Evolutionary conservation across 1,140 invertebrate species (phyloP).

Genomic region (Musca vetustissima): DNA sequence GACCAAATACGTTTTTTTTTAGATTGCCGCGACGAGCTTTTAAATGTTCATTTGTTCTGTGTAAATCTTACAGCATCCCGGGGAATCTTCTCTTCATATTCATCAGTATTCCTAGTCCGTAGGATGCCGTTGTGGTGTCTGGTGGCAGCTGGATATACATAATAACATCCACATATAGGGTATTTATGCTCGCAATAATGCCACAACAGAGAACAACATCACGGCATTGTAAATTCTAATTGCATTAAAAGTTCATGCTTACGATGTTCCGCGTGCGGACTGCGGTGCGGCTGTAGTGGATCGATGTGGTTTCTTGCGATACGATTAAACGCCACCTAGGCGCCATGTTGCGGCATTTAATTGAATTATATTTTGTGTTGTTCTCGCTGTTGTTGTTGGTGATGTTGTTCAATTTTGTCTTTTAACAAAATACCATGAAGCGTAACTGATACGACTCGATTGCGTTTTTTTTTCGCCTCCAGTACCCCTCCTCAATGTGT

Average conservation of each 20-base stretch:
- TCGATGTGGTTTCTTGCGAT: neutral
- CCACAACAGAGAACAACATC: neutral
- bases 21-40: too few relatives aligned
- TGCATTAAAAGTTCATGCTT: neutral
- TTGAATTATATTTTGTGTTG: slow-evolving; percentile 17
- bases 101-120: too few relatives aligned
- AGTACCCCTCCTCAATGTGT: neutral
- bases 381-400: neutral
- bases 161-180: too few relatives aligned
- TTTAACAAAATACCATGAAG: slow-evolving; percentile 23
- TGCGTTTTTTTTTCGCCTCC: slow-evolving; percentile 17
- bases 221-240: slow-evolving; percentile 12
- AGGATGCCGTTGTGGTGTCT: too few relatives aligned
- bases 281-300: neutral
- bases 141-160: too few relatives aligned
- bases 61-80: too few relatives aligned
- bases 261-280: neutral
- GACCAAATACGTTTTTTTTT: too few relatives aligned
- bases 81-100: too few relatives aligned
- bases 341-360: slow-evolving; percentile 24
- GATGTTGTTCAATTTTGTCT: neutral
- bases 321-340: slow-evolving; percentile 11
- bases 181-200: neutral
- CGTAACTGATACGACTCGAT: slow-evolving; percentile 25
- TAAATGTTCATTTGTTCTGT: too few relatives aligned